Conservation (phyloP, 2,888 invertebrate genomes). For the Hyposoter didymator region DNA sequence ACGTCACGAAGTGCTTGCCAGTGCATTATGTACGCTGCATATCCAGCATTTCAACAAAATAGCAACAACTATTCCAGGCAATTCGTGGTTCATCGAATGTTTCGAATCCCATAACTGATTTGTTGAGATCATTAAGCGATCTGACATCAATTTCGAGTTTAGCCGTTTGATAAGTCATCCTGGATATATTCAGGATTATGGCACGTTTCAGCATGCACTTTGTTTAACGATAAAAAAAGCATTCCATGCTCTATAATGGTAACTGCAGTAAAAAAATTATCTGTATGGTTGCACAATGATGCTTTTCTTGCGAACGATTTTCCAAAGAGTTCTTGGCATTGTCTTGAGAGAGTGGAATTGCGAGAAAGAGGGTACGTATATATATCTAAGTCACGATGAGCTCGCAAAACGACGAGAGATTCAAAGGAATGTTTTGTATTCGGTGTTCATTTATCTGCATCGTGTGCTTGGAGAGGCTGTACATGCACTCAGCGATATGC, state of each 20-base stretch:
- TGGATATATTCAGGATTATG: too few relatives aligned
- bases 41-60: neutral
- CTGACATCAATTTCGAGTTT: neutral
- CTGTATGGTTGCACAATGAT: slow-evolving; percentile 30
- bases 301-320: slow-evolving; percentile 43
- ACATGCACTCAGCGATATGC: slow-evolving; percentile 39
- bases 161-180: neutral
- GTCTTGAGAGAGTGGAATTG: slow-evolving; percentile 38
- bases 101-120: neutral
- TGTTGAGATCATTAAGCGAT: neutral
- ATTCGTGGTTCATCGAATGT: neutral
- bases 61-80: neutral
- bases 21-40: slow-evolving; percentile 10
- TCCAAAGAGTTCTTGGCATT: slow-evolving; percentile 36
- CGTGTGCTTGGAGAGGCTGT: slow-evolving; percentile 43
- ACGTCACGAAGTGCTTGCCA: slow-evolving; percentile 73
- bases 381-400: slow-evolving; percentile 58
- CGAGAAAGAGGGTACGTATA: slow-evolving; percentile 38
- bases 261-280: neutral
- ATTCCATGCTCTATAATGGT: neutral
- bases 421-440: slow-evolving; percentile 64
- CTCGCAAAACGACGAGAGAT: slow-evolving; percentile 39
- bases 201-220: neutral
- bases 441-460: slow-evolving; percentile 66
- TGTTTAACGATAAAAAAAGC: neutral